Evolutionary conservation across 2,113 vertebrate species (phyloP), one percentile per base, ranked within the genome.

Genomic region (Xenopus laevis): DNA sequence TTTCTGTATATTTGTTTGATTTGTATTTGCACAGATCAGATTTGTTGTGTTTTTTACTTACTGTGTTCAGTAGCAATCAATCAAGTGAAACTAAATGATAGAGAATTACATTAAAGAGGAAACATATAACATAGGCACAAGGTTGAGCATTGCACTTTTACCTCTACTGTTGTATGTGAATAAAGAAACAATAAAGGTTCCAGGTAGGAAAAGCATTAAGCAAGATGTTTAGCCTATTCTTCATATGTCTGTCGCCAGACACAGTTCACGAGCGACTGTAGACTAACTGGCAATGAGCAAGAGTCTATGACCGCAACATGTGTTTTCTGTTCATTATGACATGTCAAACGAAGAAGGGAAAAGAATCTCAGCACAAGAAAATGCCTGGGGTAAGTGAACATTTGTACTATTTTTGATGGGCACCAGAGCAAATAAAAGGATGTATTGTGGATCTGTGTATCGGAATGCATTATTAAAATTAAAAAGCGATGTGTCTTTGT

Each of bases 301-400:
- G 33, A 9, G 33, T 40, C 6, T 7, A 40, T 9, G 2, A 9
- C 33, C 6, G 33, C 33, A 40, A 40, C 33, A 40, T 75, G 65
- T 75, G 73, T 75, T 75, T 75, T 75, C 73, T 75, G 73, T 75
- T 75, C 73, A 63, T 75, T 75, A 75, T 75, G 73, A 75, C 73
- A 75, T 75, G 73, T 75, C 73, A 62, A 69, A 67, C 65, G 62
- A 69, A 75, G 50, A 61, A 58, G 53, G 57, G 69, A 68, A 74
- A 68, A 62, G 13, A n/a, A 61, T 53, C 53, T 74, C 66, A 74
- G 33, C 61, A 68, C 61, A 46, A 46, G 58, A 68, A 62, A 60
- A 60, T 62, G 65, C 65, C 73, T 50, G 13, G 16, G 73, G 73
- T 68, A 46, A 63, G 45, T n/a, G 46, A 59, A 62, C 30, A 62